Evolutionary conservation across 2,888 invertebrate species (phyloP), one percentile per base, ranked within the genome.

Genomic region (Mycalesis mineus): DNA sequence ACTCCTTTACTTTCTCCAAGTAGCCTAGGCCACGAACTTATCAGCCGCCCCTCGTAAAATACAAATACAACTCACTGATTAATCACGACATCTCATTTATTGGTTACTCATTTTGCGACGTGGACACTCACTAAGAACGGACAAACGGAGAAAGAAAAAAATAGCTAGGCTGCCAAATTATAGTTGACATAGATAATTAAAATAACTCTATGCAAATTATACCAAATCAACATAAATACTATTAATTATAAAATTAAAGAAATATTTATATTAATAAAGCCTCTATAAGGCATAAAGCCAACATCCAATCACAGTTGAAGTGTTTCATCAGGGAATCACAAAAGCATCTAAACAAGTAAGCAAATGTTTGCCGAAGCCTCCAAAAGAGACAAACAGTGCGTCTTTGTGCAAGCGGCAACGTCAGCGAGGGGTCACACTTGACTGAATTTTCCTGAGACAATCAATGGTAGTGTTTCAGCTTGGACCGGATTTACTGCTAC

Each of bases 331-430:
- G 31, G 39, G 39, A 51, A 41, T 40, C 51, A 40, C 39, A 51
- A 51, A 51, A 51, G 51, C 28, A 29, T 14, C 40, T 29, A 51
- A 51, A 51, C 51, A 51, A 40, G 7, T 29, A 13, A 54, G 36
- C 68, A 68, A 70, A 72, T 75, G 70, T 78, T 77, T 76, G 71
- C 65, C 52, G 64, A 68, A 69, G 74, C 61, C 70, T 68, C 69
- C 68, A 60, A 73, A 75, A 73, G 73, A 77, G 74, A 75, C 74
- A 74, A 74, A 67, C 64, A 39, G 13, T 50, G 14, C 58, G 80
- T 77, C 82, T 82, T 80, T 80, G 80, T 80, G 77, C 80, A 77
- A 72, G 76, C 78, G 75, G 73, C 75, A 76, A 76, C 79, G 79
- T 79, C 75, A 75, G 78, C 78, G 76, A 81, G 74, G 78, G 75